These are phyloP conservation scores for Agriopis leucophaearia DNA, from an alignment of 2,888 invertebrate species.

Conservation along the genomic window DNA sequence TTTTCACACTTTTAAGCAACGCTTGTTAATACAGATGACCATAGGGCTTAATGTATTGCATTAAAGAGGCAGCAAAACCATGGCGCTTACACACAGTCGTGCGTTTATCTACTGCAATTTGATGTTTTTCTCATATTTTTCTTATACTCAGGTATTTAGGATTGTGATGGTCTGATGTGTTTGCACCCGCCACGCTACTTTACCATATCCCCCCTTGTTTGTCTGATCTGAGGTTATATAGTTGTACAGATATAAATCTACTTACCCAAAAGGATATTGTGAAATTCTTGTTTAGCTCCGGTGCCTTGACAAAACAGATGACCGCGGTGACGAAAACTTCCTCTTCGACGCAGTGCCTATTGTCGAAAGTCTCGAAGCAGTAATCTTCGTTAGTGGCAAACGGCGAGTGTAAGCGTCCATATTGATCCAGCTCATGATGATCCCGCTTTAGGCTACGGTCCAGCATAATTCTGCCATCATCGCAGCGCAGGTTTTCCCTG, in stretches of 20 bases:
- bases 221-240: not conserved
- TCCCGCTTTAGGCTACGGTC: constrained; percentile 60
- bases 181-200: no score
- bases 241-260: constrained; percentile 6
- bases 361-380: constrained; percentile 78
- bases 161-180: no score
- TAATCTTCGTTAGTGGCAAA: constrained; percentile 62
- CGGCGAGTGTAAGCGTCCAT: constrained; percentile 59
- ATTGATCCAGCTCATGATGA: constrained; percentile 59
- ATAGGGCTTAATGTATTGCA: no score
- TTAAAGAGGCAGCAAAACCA: no score
- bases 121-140: no score
- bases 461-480: constrained; percentile 62
- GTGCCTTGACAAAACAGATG: constrained; percentile 67
- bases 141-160: no score
- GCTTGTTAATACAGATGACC: no score
- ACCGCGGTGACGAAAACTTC: constrained; percentile 62
- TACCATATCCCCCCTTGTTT: no score
- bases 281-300: constrained; percentile 62
- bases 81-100: no score
- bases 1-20: no score
- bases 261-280: constrained; percentile 75
- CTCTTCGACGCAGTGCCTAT: constrained; percentile 60
- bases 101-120: no score
- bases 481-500: constrained; percentile 61